Base-by-base conservation (phyloP, 2,113 vertebrate genomes). In the Planiliza haematocheilus region DNA sequence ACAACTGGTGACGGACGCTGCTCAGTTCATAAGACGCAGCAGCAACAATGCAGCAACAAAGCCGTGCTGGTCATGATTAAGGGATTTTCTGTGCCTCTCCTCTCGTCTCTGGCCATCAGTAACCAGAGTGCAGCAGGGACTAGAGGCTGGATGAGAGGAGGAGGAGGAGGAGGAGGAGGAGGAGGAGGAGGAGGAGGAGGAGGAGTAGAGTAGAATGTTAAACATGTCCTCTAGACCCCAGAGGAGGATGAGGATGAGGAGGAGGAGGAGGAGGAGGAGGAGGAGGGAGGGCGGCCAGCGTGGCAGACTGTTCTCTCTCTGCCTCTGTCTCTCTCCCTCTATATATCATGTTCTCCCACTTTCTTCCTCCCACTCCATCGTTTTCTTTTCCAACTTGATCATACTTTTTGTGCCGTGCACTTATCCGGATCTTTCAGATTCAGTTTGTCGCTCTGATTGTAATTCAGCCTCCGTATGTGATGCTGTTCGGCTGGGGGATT, bases 131-230 rank as follows among this genome's bases (percentile, higher is more conserved):
- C 88, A 89, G 88, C 89, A 85, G 81, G 82, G 79, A 79, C 74
- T 72, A 68, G 74, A 81, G 88, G 88, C 88, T 91, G 90, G 83
- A 89, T 88, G 87, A 85, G 87, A 85, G 77, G 81, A 70, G n/a
- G 82, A 86, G 79, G 80, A 81, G 24, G 24, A 30, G 24, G 65
- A 69, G 50, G 52, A 69, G 81, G 86, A 87, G 86, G 87, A 86
- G 87, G 82, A 86, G 79, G 82, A 86, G 79, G 80, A 81, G 24
- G 24, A 30, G 24, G 65, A 69, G 50, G 52, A 69, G 81, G 86
- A 87, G 86, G 87, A 86, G 87, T 70, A 81, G 88, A 89, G 87
- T 57, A 83, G 92, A 93, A 93, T 93, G 91, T 91, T 93, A 93
- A 93, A 87, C 83, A 83, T 88, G 91, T 93, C 92, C 92, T 92